Base-by-base conservation (phyloP, 2,797 vertebrate species). In the Notolepis coatsorum region DNA sequence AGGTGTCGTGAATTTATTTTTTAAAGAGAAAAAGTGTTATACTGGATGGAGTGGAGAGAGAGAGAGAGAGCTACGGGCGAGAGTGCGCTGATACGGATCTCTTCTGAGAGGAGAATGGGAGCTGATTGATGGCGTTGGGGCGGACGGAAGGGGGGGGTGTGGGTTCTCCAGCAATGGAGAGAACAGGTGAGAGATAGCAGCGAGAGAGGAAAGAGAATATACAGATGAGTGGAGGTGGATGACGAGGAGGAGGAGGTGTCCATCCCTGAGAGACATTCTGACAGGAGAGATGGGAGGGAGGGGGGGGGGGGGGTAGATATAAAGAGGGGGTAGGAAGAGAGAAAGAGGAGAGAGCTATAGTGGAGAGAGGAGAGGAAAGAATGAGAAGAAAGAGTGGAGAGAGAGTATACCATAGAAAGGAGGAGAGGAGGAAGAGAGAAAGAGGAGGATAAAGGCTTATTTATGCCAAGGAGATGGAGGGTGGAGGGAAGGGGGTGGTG, bases 101-200 rank as follows among this genome's bases (percentile, higher is more conserved):
- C 68, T 68, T 71, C 82, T 66, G 69, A 41, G 77, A 84, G 80
- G 68, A 89, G 88, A 88, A 85, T 70, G 58, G 85, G 71, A 71
- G 82, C 80, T 91, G 91, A 92, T 87, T 89, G 90, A 92, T 91
- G 87, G 85, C 84, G 61, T 79, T 73, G 79, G 78, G 77, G 79
- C 79, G 80, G 74, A 84, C 21, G 78, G 82, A 80, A 74, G 78
- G 71, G 71, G 68, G 69, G 73, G 78, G 78, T 77, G 84, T 77
- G 84, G 74, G 81, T 75, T 79, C 77, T 85, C 78, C 75, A 62
- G n/a, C 39, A 69, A 77, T 75, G 84, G 79, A 75, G 77, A 87
- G 81, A 85, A 88, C 75, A 55, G 65, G 81, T 79, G n/a, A 30
- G 24, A 55, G 61, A 65, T 51, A 61, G 49, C n/a, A n/a, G n/a